A percentile compares a stretch with the other conserved stretches of the same genome.
Conservation (phyloP, 2,888 invertebrate genomes). For the Rhamnusium bicolor region DNA sequence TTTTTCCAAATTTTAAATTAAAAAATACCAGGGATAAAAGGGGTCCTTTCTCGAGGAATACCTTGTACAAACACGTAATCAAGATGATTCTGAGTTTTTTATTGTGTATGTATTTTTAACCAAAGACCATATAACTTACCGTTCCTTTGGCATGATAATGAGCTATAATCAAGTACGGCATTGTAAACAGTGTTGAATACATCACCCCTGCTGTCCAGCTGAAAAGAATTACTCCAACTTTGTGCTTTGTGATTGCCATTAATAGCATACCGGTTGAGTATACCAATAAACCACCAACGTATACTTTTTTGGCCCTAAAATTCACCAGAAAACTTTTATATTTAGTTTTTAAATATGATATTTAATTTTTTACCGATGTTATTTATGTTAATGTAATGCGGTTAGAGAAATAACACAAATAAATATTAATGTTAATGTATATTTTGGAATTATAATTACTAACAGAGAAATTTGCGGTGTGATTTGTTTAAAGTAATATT, state of each 20-base stretch:
- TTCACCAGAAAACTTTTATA: neutral
- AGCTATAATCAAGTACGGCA: slow-evolving; percentile 95
- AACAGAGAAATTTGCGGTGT: too few relatives aligned
- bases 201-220: slow-evolving; percentile 96
- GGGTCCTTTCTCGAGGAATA: too few relatives aligned
- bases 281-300: slow-evolving; percentile 90
- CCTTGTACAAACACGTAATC: too few relatives aligned
- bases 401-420: neutral
- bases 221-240: slow-evolving; percentile 86
- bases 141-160: slow-evolving; percentile 93
- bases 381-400: neutral
- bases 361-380: neutral
- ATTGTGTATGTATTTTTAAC: neutral
- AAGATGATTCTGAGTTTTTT: too few relatives aligned
- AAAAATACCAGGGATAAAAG: too few relatives aligned
- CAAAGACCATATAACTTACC: slow-evolving; percentile 74
- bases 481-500: too few relatives aligned
- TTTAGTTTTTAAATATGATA: neutral
- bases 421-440: too few relatives aligned
- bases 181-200: slow-evolving; percentile 97
- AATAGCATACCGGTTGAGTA: slow-evolving; percentile 92
- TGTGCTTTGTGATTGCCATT: slow-evolving; percentile 86
- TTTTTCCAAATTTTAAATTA: too few relatives aligned
- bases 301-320: slow-evolving; percentile 88
- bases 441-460: too few relatives aligned